Conservation (phyloP, 2,113 vertebrate species). For the Sigmodon hispidus region DNA sequence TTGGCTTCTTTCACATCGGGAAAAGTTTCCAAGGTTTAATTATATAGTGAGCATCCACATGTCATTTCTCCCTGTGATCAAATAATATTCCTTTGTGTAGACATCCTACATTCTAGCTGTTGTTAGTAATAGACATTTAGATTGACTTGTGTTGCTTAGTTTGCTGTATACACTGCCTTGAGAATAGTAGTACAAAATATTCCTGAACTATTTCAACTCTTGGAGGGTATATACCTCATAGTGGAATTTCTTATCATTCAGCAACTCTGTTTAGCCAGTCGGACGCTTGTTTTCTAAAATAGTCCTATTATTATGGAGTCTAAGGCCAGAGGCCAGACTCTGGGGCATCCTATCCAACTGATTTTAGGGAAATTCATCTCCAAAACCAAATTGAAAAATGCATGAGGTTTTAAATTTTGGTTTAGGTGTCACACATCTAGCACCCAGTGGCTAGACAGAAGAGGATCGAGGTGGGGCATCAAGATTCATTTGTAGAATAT, state of each 20-base stretch:
- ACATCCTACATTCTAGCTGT: background rate
- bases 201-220: background rate
- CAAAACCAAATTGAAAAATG: background rate
- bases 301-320: background rate
- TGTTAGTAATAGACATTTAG: background rate
- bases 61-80: background rate
- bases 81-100: background rate
- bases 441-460: background rate
- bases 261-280: background rate
- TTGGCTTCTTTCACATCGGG: background rate
- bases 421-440: background rate
- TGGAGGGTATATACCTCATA: background rate
- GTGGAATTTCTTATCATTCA: background rate
- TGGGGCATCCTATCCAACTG: background rate
- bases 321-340: background rate
- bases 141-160: background rate
- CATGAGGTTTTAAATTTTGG: background rate
- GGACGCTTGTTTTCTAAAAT: background rate
- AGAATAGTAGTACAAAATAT: background rate
- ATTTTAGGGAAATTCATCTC: background rate
- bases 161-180: background rate
- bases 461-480: background rate
- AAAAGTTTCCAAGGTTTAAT: background rate
- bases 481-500: slow-evolving; percentile 36
- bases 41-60: background rate